Base-by-base conservation (phyloP, 1,140 invertebrate species). In the Bombyx mandarina region DNA sequence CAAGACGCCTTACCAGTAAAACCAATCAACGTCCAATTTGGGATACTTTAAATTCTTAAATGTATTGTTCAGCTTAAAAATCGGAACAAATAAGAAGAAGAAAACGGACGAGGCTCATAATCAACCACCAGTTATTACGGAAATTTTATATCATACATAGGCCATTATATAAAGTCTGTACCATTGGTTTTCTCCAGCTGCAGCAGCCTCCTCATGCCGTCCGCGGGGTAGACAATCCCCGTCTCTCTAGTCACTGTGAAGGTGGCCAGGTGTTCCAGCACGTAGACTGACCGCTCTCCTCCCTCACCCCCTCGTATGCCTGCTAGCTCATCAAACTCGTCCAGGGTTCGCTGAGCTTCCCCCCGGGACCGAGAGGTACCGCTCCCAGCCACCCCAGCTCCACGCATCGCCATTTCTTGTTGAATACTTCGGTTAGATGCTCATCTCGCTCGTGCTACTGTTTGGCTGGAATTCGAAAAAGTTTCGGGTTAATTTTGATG, bases 161-260 rank as follows among this genome's bases (percentile, higher is more conserved):
- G 4, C 26, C 26, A 35, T 35, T 35, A 35, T 0, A 35, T 35
- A 35, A 35, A 35, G 26, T 35, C 26, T 35, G 26, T 57, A 67
- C 97, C 97, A 71, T 96, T 98, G 43, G 96, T 96, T 88, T 98
- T 98, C 89, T 99, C 98, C 88, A 99, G 92, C 83, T 98, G 96
- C 26, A 98, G 89, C 50, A 99, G 90, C 46, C 97, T 90, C 22
- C 97, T 89, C 93, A 99, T 97, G n/a, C 98, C 98, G 89, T 99
- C 98, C 7, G 94, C 92, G 7, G 95, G 94, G 85, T 95, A 95
- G 45, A 96, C 91, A 74, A 97, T 95, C 50, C 95, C 94, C 8
- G 93, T 94, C 79, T 96, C 94, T 74, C 95, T 92, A 48, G 95
- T 95, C 45, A 99, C 96, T 1, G 96, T 97, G 88, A 99, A 99